Evolutionary conservation across 2,113 vertebrate species (phyloP), one percentile per base, ranked within the genome.

Genomic region (Ramphastos sulfuratus): DNA sequence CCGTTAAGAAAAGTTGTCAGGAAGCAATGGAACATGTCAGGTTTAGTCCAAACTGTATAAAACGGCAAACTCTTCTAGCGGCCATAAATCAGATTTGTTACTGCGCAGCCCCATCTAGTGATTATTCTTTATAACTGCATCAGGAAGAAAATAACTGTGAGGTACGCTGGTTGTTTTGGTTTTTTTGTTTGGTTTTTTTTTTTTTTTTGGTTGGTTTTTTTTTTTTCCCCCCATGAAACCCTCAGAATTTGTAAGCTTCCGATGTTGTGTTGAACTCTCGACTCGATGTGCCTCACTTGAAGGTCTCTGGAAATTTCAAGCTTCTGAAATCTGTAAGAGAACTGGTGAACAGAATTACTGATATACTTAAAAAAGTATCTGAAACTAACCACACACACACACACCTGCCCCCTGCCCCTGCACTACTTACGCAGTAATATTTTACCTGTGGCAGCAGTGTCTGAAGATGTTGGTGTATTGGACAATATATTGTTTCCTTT

Each of bases 61-160:
- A 16, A 14, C 28, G 31, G 11, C 20, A 33, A 44, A 18, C 37
- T 33, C 54, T 65, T 55, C 4, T 7, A 9, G 23, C 2, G 2
- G 42, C 76, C 80, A 82, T 96, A 97, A 97, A 96, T 97, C 95
- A 96, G 89, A 95, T 97, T 96, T 85, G 77, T 93, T 91, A 82
- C 92, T 66, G 19, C 74, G 85, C 85, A 67, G 87, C 95, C 78
- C 97, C 97, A 97, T 96, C 97, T 94, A 82, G 95, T 88, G 97
- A 73, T 27, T 10, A 3, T 63, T 89, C 21, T 61, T 9, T 61
- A 63, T 48, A 92, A 94, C 65, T 87, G 74, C 89, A 90, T 52
- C 12, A 46, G 63, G 18, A 82, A 11, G 19, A 54, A 39, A 23
- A 10, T 18, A 35, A 0, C 59, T 27, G 31, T 4, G 28, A 4